These are phyloP conservation scores for Globicephala melas DNA, from an alignment of 2,113 vertebrate genomes.

Conservation along the genomic window DNA sequence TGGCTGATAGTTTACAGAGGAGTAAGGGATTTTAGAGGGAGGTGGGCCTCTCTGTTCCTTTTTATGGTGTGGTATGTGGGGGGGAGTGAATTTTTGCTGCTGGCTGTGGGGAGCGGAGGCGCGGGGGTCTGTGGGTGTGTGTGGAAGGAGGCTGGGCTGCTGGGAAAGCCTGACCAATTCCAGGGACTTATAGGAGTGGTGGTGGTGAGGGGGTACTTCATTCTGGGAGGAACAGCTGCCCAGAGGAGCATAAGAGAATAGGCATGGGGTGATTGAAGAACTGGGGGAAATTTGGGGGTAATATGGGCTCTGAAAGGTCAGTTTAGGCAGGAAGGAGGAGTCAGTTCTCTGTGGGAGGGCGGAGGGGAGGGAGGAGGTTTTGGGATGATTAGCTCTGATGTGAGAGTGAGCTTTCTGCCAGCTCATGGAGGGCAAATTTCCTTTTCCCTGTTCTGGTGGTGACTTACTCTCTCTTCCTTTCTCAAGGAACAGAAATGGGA, in stretches of 20 bases:
- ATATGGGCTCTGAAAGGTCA: background rate
- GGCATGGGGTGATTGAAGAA: background rate
- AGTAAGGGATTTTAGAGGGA: background rate
- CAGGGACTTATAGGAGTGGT: background rate
- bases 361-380: background rate
- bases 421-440: background rate
- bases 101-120: background rate
- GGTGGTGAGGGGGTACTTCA: background rate
- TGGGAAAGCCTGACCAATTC: background rate
- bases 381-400: background rate
- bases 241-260: background rate
- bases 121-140: background rate
- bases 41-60: background rate
- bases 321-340: background rate
- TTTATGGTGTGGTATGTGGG: background rate
- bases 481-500: slow-evolving; percentile 29
- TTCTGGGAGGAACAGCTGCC: background rate
- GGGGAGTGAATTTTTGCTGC: background rate
- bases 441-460: background rate
- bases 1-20: background rate
- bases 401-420: background rate
- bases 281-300: background rate
- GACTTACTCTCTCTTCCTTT: background rate
- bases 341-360: background rate
- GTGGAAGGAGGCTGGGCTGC: background rate